A percentile compares a stretch with the other conserved stretches of the same genome.
Evolutionary conservation across 2,888 invertebrate species (phyloP).

Genomic region (Hyppa rectilinea): DNA sequence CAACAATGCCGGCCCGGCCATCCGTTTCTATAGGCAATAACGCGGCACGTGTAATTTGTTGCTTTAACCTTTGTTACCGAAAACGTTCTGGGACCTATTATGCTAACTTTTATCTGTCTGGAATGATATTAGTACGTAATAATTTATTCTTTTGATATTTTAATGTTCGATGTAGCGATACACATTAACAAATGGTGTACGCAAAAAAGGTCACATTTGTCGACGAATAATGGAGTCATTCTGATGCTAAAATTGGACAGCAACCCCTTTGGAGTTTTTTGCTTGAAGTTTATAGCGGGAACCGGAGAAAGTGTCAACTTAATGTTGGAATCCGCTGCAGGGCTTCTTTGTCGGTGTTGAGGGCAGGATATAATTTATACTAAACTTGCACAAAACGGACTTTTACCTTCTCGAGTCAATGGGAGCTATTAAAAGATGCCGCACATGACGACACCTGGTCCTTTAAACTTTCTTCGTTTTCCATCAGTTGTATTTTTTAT

Average conservation of each 20-base stretch:
- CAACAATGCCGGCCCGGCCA: slow-evolving; percentile 69
- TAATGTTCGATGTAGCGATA: slow-evolving; percentile 64
- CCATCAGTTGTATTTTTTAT: slow-evolving; percentile 21
- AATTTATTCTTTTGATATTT: slow-evolving; percentile 76
- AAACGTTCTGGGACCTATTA: slow-evolving; percentile 72
- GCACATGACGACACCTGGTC: slow-evolving; percentile 25
- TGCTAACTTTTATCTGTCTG: slow-evolving; percentile 75
- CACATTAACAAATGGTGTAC: slow-evolving; percentile 61
- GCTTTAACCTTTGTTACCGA: slow-evolving; percentile 77
- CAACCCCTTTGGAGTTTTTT: slow-evolving; percentile 54
- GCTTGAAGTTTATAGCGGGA: slow-evolving; percentile 50
- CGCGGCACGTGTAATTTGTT: slow-evolving; percentile 77
- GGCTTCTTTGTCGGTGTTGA: slow-evolving; percentile 55
- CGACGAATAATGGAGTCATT: slow-evolving; percentile 52
- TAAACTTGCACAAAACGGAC: slow-evolving; percentile 47
- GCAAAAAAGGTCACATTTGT: slow-evolving; percentile 60
- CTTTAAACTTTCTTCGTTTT: slow-evolving; percentile 17
- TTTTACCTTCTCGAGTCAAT: slow-evolving; percentile 25
- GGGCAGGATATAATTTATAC: slow-evolving; percentile 42
- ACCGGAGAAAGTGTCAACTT: slow-evolving; percentile 57
- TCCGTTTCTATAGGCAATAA: slow-evolving; percentile 70
- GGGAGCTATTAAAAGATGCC: slow-evolving; percentile 12
- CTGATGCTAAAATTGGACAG: slow-evolving; percentile 52
- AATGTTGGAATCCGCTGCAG: slow-evolving; percentile 44
- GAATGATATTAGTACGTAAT: slow-evolving; percentile 69